Evolutionary conservation across 2,797 vertebrate genomes (phyloP).

Genomic region (Myioborus miniatus): DNA sequence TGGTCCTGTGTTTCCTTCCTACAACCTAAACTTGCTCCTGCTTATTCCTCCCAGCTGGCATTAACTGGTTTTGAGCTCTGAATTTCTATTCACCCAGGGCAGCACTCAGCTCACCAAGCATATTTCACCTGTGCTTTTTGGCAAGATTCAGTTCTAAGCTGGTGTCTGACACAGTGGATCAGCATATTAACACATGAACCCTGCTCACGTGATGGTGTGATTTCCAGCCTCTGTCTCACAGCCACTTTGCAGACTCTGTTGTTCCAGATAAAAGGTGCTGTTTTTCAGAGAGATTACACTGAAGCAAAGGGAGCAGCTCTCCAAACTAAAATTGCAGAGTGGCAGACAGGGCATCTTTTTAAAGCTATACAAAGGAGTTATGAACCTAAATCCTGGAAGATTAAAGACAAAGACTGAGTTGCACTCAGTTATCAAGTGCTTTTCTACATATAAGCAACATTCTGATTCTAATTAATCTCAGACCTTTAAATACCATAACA

Average conservation of each 20-base stretch:
- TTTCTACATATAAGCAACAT: neutral
- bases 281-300: neutral
- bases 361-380: neutral
- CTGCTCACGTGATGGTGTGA: neutral
- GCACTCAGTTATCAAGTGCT: neutral
- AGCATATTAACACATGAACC: slow-evolving; percentile 28
- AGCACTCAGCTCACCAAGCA: neutral
- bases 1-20: neutral
- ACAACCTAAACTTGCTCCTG: neutral
- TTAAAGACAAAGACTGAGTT: neutral
- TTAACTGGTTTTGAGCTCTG: neutral
- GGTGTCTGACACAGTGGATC: slow-evolving; percentile 13
- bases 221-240: slow-evolving; percentile 7
- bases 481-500: neutral
- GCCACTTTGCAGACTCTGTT: neutral
- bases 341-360: neutral
- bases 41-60: slow-evolving; percentile 19
- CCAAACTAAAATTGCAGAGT: neutral
- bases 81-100: neutral
- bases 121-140: slow-evolving; percentile 31
- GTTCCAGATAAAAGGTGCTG: neutral
- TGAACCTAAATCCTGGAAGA: neutral
- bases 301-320: neutral
- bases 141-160: neutral
- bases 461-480: neutral